Evolutionary conservation across 1,140 invertebrate species (phyloP).

Genomic region (Drosophila dunni): DNA sequence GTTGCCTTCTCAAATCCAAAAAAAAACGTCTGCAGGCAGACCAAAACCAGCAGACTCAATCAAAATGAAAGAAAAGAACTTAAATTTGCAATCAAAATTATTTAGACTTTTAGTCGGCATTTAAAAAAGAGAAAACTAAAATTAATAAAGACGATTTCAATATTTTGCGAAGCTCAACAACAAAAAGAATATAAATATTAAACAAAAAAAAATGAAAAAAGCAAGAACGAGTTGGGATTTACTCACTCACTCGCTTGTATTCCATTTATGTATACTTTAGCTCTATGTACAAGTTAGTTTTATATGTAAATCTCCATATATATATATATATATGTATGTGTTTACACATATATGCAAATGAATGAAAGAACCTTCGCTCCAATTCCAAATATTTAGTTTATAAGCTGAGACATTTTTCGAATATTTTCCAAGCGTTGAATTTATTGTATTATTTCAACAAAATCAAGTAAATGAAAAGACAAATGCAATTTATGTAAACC

Average conservation of each 20-base stretch:
- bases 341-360: conserved; percentile 40
- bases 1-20: conserved; percentile 68
- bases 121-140: conserved; percentile 37
- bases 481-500: conserved; percentile 54
- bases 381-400: conserved; percentile 80
- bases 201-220: conserved; percentile 18
- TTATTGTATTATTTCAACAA: conserved; percentile 31
- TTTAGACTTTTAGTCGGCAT: conserved; percentile 64
- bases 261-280: conserved; percentile 62
- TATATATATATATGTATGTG: conserved; percentile 33
- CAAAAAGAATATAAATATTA: conserved; percentile 3
- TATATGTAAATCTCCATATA: conserved; percentile 39
- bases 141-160: conserved; percentile 39
- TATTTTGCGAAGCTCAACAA: conserved; percentile 47
- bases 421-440: conserved; percentile 60
- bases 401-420: conserved; percentile 56
- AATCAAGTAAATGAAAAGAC: conserved; percentile 43
- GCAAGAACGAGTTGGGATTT: conserved; percentile 24
- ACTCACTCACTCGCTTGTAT: conserved; percentile 47
- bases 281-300: conserved; percentile 54
- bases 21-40: conserved; percentile 77
- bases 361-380: conserved; percentile 70
- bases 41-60: conserved; percentile 62
- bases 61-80: conserved; percentile 22
- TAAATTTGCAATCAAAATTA: conserved; percentile 58